phyloP scores from a whole-genome alignment of 2,888 invertebrate species.

The Marronus borbonicus region DNA sequence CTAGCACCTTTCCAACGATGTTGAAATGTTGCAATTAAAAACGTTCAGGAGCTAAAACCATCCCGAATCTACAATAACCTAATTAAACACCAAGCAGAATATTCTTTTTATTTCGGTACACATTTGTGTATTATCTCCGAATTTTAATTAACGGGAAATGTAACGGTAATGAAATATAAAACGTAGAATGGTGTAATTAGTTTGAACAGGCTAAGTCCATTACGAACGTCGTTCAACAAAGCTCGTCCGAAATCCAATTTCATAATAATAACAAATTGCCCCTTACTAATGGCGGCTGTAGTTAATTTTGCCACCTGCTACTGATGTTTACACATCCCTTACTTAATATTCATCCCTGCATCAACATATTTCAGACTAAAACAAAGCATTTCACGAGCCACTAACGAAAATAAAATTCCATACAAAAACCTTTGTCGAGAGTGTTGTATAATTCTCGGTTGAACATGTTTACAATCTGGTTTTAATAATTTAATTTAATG shows the following conservation, averaged over 20 bases:
- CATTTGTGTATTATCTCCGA: slow-evolving; percentile 23
- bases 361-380: slow-evolving; percentile 34
- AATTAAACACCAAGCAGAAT: neutral
- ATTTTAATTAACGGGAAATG: slow-evolving; percentile 38
- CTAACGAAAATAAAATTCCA: slow-evolving; percentile 26
- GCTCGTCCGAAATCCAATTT: slow-evolving; percentile 21
- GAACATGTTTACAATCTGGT: neutral
- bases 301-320: slow-evolving; percentile 39
- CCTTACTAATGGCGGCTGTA: slow-evolving; percentile 17
- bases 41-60: neutral
- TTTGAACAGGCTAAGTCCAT: slow-evolving; percentile 37
- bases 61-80: slow-evolving; percentile 15
- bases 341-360: slow-evolving; percentile 36
- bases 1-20: neutral
- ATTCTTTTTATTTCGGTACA: slow-evolving; percentile 5
- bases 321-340: slow-evolving; percentile 26
- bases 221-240: slow-evolving; percentile 17
- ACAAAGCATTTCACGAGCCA: slow-evolving; percentile 16
- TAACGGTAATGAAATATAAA: slow-evolving; percentile 28
- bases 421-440: slow-evolving; percentile 15
- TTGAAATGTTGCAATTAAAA: neutral
- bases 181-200: slow-evolving; percentile 33
- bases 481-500: slow-evolving; percentile 23
- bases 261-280: slow-evolving; percentile 34
- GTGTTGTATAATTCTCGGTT: slow-evolving; percentile 4